Evolutionary conservation across 2,113 vertebrate genomes (phyloP).

Genomic region (Caracal caracal): DNA sequence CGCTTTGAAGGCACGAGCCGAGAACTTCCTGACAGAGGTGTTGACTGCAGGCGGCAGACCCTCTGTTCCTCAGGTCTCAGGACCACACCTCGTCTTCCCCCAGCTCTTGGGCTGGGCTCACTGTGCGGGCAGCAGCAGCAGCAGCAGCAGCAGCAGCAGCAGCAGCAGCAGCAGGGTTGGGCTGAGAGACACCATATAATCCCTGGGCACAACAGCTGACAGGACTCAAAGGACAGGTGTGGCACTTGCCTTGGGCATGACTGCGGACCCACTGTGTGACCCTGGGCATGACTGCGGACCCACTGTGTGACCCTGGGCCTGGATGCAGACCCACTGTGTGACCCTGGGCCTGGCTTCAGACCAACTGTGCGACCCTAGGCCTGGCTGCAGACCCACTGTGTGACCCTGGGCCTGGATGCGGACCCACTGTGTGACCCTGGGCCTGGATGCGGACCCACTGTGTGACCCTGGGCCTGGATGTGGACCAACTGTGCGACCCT

Average conservation of each 20-base stretch:
- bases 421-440: not conserved
- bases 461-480: not conserved
- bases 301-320: not conserved
- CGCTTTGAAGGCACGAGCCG: not conserved
- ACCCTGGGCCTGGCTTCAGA: not conserved
- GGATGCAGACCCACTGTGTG: no score
- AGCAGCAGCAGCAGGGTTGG: no score
- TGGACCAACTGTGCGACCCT: not conserved
- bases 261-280: not conserved
- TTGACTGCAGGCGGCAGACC: slow-evolving; percentile 15
- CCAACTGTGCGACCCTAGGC: no score
- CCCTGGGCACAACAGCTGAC: no score
- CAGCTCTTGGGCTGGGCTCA: not conserved
- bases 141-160: no score
- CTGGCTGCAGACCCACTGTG: not conserved
- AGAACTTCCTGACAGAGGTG: slow-evolving; percentile 49
- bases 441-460: not conserved
- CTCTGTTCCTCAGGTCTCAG: not conserved
- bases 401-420: not conserved
- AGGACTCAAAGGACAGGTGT: not conserved
- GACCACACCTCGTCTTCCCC: slow-evolving; percentile 37
- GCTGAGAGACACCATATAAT: not conserved
- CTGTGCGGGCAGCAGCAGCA: no score
- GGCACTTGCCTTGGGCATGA: not conserved
- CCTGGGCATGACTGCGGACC: not conserved